Evolutionary conservation across 1,140 invertebrate species (phyloP).

Genomic region (Temnothorax longispinosus): DNA sequence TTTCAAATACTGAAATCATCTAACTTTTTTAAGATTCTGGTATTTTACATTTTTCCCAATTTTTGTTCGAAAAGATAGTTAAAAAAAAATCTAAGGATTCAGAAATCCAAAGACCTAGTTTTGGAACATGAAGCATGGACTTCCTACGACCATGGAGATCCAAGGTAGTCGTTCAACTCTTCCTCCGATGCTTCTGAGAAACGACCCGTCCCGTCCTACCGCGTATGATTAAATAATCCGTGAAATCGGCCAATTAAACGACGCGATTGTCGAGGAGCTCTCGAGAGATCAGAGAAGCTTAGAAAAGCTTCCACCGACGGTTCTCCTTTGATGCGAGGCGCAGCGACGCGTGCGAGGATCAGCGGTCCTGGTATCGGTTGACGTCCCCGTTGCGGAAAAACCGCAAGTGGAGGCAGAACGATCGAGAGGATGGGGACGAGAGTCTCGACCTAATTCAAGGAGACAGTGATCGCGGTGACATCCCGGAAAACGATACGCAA

Average conservation of each 20-base stretch:
- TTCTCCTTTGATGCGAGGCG: constrained; percentile 65
- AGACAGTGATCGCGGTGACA: constrained; percentile 82
- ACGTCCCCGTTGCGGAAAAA: constrained; percentile 64
- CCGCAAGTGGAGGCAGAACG: constrained; percentile 39
- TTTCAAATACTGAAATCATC: not conserved
- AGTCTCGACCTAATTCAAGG: constrained; percentile 74
- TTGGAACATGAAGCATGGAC: not conserved
- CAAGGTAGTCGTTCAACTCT: not conserved
- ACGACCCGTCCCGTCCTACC: not conserved
- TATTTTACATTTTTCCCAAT: not conserved
- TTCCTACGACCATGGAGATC: not conserved
- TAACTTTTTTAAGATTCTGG: not conserved
- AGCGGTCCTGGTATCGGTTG: constrained; percentile 21
- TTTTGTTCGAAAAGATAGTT: not conserved
- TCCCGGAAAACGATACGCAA: constrained; percentile 75
- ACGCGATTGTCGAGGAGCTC: constrained; percentile 64
- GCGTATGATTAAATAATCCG: constrained; percentile 73
- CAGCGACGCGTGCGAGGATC: constrained; percentile 69
- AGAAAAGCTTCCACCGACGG: constrained; percentile 46
- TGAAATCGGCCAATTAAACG: constrained; percentile 78
- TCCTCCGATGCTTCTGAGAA: not conserved
- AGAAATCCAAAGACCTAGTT: constrained; percentile 1
- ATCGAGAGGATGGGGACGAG: constrained; percentile 50
- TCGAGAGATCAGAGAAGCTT: constrained; percentile 47
- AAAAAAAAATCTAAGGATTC: not conserved